Evolutionary conservation across 1,140 invertebrate genomes (phyloP).

Genomic region (Brachionus asplanchnoidis): DNA sequence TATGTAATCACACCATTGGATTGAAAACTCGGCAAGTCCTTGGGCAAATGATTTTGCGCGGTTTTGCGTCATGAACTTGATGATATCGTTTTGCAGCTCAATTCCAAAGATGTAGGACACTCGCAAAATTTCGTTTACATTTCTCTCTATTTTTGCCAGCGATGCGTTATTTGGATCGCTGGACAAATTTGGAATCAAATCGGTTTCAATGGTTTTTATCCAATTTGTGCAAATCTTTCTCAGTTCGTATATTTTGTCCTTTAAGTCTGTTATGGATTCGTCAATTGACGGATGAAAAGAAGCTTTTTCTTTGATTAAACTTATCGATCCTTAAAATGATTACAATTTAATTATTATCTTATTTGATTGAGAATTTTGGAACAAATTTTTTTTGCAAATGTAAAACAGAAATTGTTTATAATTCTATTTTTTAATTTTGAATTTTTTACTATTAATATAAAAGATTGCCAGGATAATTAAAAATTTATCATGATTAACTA

Average conservation of each 20-base stretch:
- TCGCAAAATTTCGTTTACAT: constrained; percentile 7
- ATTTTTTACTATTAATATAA: too few species aligned
- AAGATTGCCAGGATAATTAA: too few species aligned
- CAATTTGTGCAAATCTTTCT: neutral
- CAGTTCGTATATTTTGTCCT: constrained; percentile 18
- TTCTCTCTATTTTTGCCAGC: neutral
- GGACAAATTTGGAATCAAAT: neutral
- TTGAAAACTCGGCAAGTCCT: neutral
- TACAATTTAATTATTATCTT: too few species aligned
- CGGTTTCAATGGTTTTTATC: constrained; percentile 10
- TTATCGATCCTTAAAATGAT: neutral
- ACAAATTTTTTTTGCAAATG: too few species aligned
- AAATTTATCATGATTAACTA: too few species aligned
- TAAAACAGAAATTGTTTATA: too few species aligned
- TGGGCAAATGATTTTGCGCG: neutral
- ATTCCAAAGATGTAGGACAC: constrained; percentile 14
- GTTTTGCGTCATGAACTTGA: constrained; percentile 22
- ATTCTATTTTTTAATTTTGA: too few species aligned
- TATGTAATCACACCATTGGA: constrained; percentile 32
- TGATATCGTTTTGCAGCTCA: neutral
- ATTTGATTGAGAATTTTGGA: too few species aligned
- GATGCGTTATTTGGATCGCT: neutral
- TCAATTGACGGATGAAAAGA: constrained; percentile 36
- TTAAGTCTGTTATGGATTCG: neutral
- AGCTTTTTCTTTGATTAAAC: constrained; percentile 4